Conservation (phyloP, 2,888 invertebrate genomes). For the Cremastinae sp. region DNA sequence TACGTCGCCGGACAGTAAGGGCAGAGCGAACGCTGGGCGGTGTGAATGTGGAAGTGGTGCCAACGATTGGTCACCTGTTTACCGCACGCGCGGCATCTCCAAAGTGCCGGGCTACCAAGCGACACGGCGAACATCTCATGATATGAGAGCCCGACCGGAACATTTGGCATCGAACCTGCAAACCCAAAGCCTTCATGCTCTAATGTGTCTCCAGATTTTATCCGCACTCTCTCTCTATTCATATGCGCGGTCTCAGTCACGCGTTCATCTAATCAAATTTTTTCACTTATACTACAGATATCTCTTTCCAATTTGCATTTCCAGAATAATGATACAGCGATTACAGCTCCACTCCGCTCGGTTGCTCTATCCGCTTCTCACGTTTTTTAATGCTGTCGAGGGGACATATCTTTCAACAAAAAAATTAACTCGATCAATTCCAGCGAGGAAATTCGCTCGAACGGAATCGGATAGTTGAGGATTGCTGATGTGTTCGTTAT, state of each 20-base stretch:
- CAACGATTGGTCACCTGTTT: conserved; percentile 93
- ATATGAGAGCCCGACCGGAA: conserved; percentile 84
- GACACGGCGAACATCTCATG: conserved; percentile 91
- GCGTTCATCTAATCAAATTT: conserved; percentile 11
- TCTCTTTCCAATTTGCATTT: too few species aligned
- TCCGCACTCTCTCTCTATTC: conserved; percentile 39
- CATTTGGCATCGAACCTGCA: conserved; percentile 78
- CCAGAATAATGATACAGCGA: too few species aligned
- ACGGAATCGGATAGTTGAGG: too few species aligned
- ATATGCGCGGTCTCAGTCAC: conserved; percentile 35
- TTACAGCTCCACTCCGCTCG: too few species aligned
- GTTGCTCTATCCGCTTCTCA: too few species aligned
- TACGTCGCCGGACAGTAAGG: conserved; percentile 93
- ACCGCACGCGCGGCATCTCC: conserved; percentile 91
- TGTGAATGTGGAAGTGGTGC: conserved; percentile 94
- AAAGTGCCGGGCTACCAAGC: conserved; percentile 87
- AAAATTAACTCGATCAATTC: too few species aligned
- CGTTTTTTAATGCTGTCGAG: too few species aligned
- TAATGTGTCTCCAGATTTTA: conserved; percentile 57
- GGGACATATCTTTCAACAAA: too few species aligned
- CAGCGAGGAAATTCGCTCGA: too few species aligned
- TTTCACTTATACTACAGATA: background rate
- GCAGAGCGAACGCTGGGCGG: conserved; percentile 89
- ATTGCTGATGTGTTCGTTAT: too few species aligned
- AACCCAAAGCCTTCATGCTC: conserved; percentile 75